Conservation (phyloP, 92 coral and sea anemone genomes). For the Paragorgia papillata region DNA sequence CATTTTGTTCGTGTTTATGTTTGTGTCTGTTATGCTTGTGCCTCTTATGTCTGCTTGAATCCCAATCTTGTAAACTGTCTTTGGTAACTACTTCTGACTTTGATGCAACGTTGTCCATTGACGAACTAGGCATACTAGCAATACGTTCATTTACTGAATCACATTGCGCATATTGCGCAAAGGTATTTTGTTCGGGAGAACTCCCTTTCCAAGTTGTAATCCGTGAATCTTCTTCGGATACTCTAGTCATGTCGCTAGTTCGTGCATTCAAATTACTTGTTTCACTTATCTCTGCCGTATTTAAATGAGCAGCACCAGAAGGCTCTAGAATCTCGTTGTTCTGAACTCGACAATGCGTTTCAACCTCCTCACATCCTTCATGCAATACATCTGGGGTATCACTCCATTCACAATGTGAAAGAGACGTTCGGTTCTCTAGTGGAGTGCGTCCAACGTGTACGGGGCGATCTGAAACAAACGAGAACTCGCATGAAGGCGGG, state of each 20-base stretch:
- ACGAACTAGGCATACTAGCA: too few relatives aligned
- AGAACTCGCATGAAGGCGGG: too few relatives aligned
- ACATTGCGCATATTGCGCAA: too few relatives aligned
- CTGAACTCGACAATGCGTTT: background rate
- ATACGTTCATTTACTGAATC: background rate
- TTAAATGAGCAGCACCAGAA: background rate
- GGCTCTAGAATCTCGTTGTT: background rate
- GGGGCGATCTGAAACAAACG: slow-evolving; percentile 2
- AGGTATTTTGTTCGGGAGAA: background rate
- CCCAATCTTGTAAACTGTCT: background rate
- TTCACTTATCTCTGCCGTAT: background rate
- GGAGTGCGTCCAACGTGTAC: background rate
- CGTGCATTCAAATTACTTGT: background rate
- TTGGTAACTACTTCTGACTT: background rate
- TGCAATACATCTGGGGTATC: background rate
- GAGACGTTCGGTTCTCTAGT: slow-evolving; percentile 3
- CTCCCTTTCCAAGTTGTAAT: background rate
- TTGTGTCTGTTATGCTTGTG: slow-evolving; percentile 32
- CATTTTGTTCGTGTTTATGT: background rate
- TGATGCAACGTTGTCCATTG: background rate
- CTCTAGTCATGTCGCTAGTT: background rate
- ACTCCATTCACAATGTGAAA: slow-evolving; percentile 26
- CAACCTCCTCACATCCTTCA: background rate
- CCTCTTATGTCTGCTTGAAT: background rate
- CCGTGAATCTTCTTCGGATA: background rate